Conservation (phyloP, 2,888 invertebrate genomes). For the Scelioninae gen. 2 region DNA sequence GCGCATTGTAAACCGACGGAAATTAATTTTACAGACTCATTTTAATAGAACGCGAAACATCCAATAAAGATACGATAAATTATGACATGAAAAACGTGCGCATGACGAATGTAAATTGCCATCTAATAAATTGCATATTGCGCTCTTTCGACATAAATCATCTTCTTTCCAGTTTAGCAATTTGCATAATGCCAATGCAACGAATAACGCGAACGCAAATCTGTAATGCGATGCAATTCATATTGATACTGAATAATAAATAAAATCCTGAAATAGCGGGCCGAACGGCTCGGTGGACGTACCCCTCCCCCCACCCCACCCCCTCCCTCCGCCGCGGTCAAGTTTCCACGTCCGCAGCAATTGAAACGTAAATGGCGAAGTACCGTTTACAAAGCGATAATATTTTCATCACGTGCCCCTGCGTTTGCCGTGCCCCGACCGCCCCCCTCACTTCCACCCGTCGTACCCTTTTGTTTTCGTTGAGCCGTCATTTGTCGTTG, state of each 20-base stretch:
- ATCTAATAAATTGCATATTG: conserved; percentile 45
- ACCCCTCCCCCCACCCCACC: no score
- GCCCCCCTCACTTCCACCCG: no score
- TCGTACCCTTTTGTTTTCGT: conserved; percentile 53
- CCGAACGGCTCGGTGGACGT: conserved; percentile 6
- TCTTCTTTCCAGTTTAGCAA: conserved; percentile 44
- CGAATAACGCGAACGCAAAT: conserved; percentile 46
- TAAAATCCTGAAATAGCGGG: conserved; percentile 39
- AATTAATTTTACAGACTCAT: conserved; percentile 1
- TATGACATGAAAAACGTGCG: conserved; percentile 32
- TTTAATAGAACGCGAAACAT: conserved; percentile 14
- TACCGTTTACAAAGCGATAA: conserved; percentile 45
- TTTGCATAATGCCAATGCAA: conserved; percentile 46
- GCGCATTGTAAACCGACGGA: neutral
- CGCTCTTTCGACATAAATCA: conserved; percentile 44
- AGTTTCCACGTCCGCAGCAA: conserved; percentile 33
- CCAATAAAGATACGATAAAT: conserved; percentile 27
- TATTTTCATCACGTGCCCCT: conserved; percentile 55
- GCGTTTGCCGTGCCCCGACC: no score
- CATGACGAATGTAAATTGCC: conserved; percentile 38
- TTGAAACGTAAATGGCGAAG: conserved; percentile 49
- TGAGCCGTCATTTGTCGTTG: conserved; percentile 38
- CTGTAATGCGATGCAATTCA: conserved; percentile 45
- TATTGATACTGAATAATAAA: conserved; percentile 50
- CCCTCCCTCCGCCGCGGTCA: conserved; percentile 35